Base-by-base conservation (phyloP, 2,113 vertebrate genomes). In the Sceloporus tristichus region DNA sequence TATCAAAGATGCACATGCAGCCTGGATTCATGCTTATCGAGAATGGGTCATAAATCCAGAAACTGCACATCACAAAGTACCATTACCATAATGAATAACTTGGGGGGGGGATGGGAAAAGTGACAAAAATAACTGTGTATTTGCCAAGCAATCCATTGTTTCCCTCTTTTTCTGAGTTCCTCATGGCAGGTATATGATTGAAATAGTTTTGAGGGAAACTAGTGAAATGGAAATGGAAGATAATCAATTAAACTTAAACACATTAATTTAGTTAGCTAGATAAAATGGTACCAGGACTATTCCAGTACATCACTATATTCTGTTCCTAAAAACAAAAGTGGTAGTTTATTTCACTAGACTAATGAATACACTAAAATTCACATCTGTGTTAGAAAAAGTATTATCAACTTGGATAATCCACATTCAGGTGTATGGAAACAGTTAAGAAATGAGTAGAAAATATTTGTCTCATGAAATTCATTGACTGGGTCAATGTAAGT, bases 1-100 rank as follows among this genome's bases (percentile, higher is more conserved):
- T 97, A 98, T 97, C 97, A 97, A 97, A 97, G 95, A 97, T 97
- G 97, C 97, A 96, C 97, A 97, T 82, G 91, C 96, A 96, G 96
- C 92, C 94, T 89, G 82, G 92, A 96, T 96, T 96, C 95, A 91
- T 0, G 70, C 96, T 97, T 96, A 97, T 96, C 91, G 1, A 96
- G 95, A 97, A 96, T 9, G 91, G 96, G 96, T 95, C 96, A 97
- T 97, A 98, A 97, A 98, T 97, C 95, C 96, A 96, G 94, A 96
- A 97, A 96, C 0, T 90, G 90, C 95, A 96, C 93, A 95, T 97
- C 94, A 91, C 94, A 86, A 93, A 89, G 89, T 93, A 86, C 93
- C 92, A 96, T 97, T 97, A 96, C 92, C 91, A 95, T 96, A 96
- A 97, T 95, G 96, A 97, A 95, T 96, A 96, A 95, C 90, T 88